Evolutionary conservation across 2,797 vertebrate genomes (phyloP).

Genomic region (Cetoscarus ocellatus): DNA sequence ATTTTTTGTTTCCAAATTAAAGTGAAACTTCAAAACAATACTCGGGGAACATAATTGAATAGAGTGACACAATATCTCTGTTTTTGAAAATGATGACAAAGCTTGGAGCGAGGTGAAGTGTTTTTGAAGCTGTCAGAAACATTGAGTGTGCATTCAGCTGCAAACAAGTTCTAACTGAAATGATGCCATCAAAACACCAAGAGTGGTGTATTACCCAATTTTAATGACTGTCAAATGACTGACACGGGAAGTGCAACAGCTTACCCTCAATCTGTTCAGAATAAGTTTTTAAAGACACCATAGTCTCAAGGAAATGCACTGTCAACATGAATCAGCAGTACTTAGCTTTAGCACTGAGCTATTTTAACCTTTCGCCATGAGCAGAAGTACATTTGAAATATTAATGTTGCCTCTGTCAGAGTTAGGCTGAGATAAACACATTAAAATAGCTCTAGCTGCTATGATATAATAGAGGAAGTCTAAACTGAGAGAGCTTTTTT

Average conservation of each 20-base stretch:
- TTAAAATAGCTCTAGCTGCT: constrained; percentile 26
- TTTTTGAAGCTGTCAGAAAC: constrained; percentile 25
- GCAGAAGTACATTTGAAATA: constrained; percentile 57
- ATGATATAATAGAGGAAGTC: constrained; percentile 3
- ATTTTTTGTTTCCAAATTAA: constrained; percentile 20
- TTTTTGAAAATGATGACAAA: constrained; percentile 21
- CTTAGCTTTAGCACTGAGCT: constrained; percentile 50
- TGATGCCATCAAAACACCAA: not conserved
- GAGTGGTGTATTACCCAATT: not conserved
- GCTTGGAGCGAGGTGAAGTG: constrained; percentile 22
- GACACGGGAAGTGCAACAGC: constrained; percentile 23
- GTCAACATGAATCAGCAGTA: constrained; percentile 43
- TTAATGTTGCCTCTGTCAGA: constrained; percentile 52
- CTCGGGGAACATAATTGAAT: constrained; percentile 28
- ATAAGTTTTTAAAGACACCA: constrained; percentile 36
- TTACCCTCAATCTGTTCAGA: constrained; percentile 34
- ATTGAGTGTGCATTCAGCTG: constrained; percentile 5
- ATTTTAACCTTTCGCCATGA: constrained; percentile 16
- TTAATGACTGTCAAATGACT: constrained; percentile 18
- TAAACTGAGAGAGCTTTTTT: constrained; percentile 8
- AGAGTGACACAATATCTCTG: constrained; percentile 7
- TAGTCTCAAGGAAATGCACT: constrained; percentile 30
- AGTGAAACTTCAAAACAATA: constrained; percentile 10
- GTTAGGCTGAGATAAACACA: constrained; percentile 40
- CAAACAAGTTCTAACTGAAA: constrained; percentile 2